Conservation (phyloP, 2,797 vertebrate species). For the Tauraco hartlaubi region DNA sequence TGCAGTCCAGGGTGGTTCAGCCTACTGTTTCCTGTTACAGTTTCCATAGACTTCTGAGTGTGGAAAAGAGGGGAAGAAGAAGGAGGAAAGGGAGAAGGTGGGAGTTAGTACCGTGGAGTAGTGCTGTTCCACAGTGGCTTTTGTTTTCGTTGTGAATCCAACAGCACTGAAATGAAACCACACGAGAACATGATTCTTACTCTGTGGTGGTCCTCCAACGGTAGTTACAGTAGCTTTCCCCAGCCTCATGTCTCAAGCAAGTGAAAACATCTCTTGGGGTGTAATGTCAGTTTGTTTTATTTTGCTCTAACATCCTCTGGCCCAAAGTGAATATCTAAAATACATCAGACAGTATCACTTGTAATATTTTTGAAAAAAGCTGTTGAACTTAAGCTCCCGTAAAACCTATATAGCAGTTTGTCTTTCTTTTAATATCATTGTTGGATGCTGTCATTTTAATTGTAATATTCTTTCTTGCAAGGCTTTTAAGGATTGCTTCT, state of each 20-base stretch:
- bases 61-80: background rate
- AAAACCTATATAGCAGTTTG: constrained; percentile 46
- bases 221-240: background rate
- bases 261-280: constrained; percentile 40
- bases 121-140: background rate
- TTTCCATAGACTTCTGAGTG: background rate
- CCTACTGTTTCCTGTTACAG: background rate
- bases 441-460: constrained; percentile 76
- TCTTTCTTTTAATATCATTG: constrained; percentile 74
- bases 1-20: background rate
- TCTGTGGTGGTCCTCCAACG: background rate
- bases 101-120: rapidly evolving
- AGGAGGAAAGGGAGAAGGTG: background rate
- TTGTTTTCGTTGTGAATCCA: background rate
- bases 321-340: constrained; percentile 68
- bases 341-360: constrained; percentile 61
- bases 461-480: constrained; percentile 75
- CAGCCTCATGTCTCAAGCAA: background rate
- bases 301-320: constrained; percentile 23
- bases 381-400: constrained; percentile 63
- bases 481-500: constrained; percentile 85
- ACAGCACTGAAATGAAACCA: background rate
- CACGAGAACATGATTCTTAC: background rate
- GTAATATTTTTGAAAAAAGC: constrained; percentile 72
- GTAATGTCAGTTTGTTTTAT: constrained; percentile 55